These are phyloP conservation scores for Alcedo quadribrachys DNA, from an alignment of 2,797 vertebrate genomes.

Conservation along the genomic window DNA sequence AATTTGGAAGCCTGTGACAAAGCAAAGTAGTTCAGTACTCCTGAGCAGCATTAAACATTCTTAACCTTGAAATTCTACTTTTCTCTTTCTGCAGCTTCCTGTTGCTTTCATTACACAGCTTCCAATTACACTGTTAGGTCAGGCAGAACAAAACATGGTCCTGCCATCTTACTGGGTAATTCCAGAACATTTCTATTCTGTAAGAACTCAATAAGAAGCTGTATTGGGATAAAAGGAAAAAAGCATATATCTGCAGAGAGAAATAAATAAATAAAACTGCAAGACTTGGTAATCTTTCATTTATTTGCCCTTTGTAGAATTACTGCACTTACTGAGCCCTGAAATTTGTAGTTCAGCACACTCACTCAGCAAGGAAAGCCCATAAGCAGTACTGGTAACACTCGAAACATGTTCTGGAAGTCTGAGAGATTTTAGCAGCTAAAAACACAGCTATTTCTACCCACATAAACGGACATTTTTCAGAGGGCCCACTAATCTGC, in stretches of 20 bases:
- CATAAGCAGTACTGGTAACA: background rate
- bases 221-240: fast-evolving
- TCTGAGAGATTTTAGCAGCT: background rate
- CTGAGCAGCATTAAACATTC: background rate
- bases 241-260: background rate
- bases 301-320: background rate
- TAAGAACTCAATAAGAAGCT: background rate
- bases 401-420: background rate
- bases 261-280: background rate
- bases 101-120: background rate
- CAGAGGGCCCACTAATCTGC: background rate
- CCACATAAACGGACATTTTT: background rate
- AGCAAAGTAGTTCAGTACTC: background rate
- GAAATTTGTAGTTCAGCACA: background rate
- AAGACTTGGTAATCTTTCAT: background rate
- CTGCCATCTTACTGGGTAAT: background rate
- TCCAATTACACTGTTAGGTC: background rate
- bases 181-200: background rate
- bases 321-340: background rate
- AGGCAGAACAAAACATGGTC: background rate
- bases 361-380: background rate
- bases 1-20: background rate
- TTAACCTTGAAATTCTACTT: background rate
- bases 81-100: background rate
- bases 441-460: background rate